A percentile compares a stretch with the other conserved stretches of the same genome.
These are phyloP conservation scores for Drosophila mettleri DNA, from an alignment of 2,888 invertebrate genomes.

Conservation along the genomic window DNA sequence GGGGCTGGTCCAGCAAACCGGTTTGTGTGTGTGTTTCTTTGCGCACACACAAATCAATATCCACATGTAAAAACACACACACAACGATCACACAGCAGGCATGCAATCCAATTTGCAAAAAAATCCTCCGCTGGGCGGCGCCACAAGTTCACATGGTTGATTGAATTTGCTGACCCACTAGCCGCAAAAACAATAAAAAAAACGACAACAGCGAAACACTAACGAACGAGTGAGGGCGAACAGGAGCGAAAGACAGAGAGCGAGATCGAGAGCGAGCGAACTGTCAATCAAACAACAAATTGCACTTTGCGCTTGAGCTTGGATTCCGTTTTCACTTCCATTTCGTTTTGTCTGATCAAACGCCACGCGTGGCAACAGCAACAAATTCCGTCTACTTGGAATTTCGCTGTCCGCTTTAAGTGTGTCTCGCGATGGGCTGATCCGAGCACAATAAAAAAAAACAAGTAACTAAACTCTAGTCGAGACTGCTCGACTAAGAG, in stretches of 20 bases:
- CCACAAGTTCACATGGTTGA: slow-evolving; percentile 80
- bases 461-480: no score
- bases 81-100: slow-evolving; percentile 10
- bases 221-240: no score
- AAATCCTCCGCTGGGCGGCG: slow-evolving; percentile 47
- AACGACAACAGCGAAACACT: slow-evolving; percentile 9
- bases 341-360: slow-evolving; percentile 44
- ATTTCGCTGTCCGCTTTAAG: slow-evolving; percentile 23
- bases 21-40: slow-evolving; percentile 28
- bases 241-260: neutral
- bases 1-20: slow-evolving; percentile 45
- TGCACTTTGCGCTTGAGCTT: slow-evolving; percentile 54
- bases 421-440: slow-evolving; percentile 24
- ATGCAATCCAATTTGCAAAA: slow-evolving; percentile 69
- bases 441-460: slow-evolving; percentile 4
- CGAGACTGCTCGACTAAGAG: no score
- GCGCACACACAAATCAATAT: slow-evolving; percentile 8
- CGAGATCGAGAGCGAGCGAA: neutral
- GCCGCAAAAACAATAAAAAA: slow-evolving; percentile 45
- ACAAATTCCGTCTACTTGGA: slow-evolving; percentile 22
- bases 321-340: slow-evolving; percentile 60
- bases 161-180: slow-evolving; percentile 81
- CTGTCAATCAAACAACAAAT: slow-evolving; percentile 32
- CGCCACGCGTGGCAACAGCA: slow-evolving; percentile 65
- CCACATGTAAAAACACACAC: slow-evolving; percentile 1